phyloP scores from a whole-genome alignment of 2,113 vertebrate species.

The Emydura subglobosa region DNA sequence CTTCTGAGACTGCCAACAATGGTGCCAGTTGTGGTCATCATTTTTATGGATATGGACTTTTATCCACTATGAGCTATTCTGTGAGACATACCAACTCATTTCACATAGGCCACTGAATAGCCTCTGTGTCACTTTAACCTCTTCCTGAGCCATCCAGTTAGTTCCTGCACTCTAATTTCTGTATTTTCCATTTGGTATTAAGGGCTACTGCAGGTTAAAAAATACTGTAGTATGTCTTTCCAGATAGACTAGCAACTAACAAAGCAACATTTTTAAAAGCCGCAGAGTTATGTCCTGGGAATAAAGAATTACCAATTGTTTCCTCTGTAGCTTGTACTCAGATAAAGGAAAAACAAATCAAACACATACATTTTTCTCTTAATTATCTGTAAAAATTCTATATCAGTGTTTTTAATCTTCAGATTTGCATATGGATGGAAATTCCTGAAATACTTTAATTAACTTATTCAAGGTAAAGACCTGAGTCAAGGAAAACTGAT shows the following conservation, averaged over 20 bases:
- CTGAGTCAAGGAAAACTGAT: conserved; percentile 67
- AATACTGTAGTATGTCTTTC: not conserved
- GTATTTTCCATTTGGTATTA: conserved; percentile 8
- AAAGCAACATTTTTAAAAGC: not conserved
- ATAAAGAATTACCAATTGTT: conserved; percentile 7
- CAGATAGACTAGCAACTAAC: not conserved
- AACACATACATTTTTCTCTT: conserved; percentile 48
- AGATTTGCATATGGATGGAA: conserved; percentile 52
- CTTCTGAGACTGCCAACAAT: not conserved
- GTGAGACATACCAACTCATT: not conserved
- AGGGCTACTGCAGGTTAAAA: not conserved
- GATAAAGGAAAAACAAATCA: conserved; percentile 1
- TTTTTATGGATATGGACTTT: not conserved
- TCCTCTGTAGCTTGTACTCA: not conserved
- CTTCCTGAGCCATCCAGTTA: not conserved
- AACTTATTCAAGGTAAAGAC: conserved; percentile 53
- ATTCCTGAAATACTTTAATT: conserved; percentile 66
- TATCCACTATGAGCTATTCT: not conserved
- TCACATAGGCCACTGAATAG: not conserved
- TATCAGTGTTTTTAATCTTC: conserved; percentile 16
- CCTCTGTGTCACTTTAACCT: not conserved
- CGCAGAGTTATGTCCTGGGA: not conserved
- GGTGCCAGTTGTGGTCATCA: not conserved
- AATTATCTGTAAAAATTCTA: conserved; percentile 36
- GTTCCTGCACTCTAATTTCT: not conserved